phyloP scores from a whole-genome alignment of 2,113 vertebrate genomes.

The Bujurquina vittata region DNA sequence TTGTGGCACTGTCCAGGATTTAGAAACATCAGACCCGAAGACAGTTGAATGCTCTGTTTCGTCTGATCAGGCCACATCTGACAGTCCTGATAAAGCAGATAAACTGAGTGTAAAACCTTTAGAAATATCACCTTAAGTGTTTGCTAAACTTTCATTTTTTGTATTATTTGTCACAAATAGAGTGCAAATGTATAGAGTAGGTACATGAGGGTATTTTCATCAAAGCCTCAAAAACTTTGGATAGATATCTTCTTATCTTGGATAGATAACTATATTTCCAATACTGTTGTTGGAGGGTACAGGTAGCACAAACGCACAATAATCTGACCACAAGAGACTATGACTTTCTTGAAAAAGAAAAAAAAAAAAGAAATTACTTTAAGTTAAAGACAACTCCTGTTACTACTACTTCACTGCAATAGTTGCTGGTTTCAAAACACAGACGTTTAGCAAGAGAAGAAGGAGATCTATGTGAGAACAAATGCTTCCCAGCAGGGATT shows the following conservation, averaged over 20 bases:
- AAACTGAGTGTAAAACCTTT: background rate
- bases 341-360: background rate
- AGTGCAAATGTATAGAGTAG: background rate
- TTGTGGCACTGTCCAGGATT: background rate
- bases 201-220: background rate
- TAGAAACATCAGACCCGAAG: background rate
- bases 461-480: background rate
- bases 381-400: background rate
- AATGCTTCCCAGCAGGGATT: background rate
- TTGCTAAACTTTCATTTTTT: background rate
- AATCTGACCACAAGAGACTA: background rate
- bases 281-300: background rate
- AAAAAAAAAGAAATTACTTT: background rate
- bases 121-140: constrained; percentile 2
- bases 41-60: background rate
- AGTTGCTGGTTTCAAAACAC: background rate
- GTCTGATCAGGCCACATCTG: background rate
- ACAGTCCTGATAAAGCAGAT: background rate
- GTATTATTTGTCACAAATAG: background rate
- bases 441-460: background rate
- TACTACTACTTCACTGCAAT: background rate
- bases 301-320: background rate
- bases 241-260: too few species aligned
- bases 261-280: background rate
- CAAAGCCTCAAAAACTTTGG: background rate